phyloP scores from a whole-genome alignment of 1,140 invertebrate species.

The Lordiphosa mommai region DNA sequence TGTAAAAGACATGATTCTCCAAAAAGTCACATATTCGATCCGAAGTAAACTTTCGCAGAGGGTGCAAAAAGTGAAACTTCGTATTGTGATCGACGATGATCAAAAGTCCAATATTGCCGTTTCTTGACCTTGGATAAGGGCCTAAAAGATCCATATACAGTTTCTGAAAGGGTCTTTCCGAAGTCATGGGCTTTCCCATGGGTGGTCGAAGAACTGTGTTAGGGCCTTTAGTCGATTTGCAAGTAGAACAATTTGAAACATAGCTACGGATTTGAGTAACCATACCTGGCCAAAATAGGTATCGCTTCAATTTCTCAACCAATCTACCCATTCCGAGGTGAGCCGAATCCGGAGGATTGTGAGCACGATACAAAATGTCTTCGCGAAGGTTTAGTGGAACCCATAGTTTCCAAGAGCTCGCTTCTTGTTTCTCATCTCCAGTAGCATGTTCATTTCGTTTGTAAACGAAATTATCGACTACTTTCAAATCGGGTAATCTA shows the following conservation, averaged over 20 bases:
- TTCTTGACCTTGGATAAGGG: neutral
- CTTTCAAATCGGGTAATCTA: neutral
- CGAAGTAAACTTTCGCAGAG: neutral
- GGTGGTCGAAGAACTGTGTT: neutral
- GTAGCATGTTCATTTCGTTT: neutral
- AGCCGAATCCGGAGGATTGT: no score
- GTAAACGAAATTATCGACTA: neutral
- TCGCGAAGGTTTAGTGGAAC: no score
- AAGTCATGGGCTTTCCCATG: neutral
- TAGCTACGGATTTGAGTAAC: no score
- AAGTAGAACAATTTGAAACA: no score
- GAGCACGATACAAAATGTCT: neutral
- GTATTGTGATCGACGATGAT: slow-evolving; percentile 1
- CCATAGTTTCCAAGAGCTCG: neutral
- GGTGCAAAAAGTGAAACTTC: slow-evolving; percentile 4
- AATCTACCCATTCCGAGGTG: no score
- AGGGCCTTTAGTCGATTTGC: neutral
- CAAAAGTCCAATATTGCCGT: neutral
- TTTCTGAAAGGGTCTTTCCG: neutral
- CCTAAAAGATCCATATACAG: neutral
- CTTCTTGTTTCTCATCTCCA: neutral
- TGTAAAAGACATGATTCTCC: slow-evolving; percentile 3
- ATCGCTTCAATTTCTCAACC: no score
- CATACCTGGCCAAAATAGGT: no score
- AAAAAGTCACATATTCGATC: neutral